Evolutionary conservation across 23 tunicate genomes (phyloP).

Genomic region (Diplosoma virens): DNA sequence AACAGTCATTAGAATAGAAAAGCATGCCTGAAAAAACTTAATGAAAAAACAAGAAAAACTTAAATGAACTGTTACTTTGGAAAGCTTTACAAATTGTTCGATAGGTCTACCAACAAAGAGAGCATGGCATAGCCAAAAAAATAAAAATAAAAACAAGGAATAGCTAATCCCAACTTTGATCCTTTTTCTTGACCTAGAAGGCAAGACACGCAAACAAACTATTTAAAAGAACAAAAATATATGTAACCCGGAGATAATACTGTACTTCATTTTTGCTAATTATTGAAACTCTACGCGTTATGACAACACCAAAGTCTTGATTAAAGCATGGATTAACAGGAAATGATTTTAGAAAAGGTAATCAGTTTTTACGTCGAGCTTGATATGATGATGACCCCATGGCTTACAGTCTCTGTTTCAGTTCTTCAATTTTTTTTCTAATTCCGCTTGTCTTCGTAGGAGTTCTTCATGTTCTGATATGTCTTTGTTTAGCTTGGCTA

Average conservation of each 20-base stretch:
- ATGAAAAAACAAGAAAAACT: conserved; percentile 91
- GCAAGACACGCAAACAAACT: conserved; percentile 62
- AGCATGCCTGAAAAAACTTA: conserved; percentile 90
- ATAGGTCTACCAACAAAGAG: conserved; percentile 99
- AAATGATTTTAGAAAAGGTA: conserved; percentile 91
- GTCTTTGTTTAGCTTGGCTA: conserved; percentile 25
- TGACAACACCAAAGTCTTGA: conserved; percentile 93
- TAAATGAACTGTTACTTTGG: conserved; percentile 95
- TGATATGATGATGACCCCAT: conserved; percentile 46
- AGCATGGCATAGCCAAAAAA: conserved; percentile 73
- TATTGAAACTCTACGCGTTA: conserved; percentile 82
- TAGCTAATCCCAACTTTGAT: conserved; percentile 75
- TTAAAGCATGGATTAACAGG: conserved; percentile 91
- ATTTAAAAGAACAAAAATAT: conserved; percentile 47
- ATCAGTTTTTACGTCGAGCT: conserved; percentile 89
- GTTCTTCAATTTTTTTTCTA: conserved; percentile 93
- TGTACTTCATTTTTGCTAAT: conserved; percentile 61
- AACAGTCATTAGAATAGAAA: no score
- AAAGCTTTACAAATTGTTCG: conserved; percentile 92
- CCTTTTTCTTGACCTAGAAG: conserved; percentile 34
- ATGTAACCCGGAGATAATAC: conserved; percentile 94
- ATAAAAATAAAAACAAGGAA: conserved; percentile 86
- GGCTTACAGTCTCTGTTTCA: conserved; percentile 73
- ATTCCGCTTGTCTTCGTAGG: conserved; percentile 78
- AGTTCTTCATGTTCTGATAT: conserved; percentile 93